Evolutionary conservation across 2,797 vertebrate genomes (phyloP).

Genomic region (Fringilla coelebs): DNA sequence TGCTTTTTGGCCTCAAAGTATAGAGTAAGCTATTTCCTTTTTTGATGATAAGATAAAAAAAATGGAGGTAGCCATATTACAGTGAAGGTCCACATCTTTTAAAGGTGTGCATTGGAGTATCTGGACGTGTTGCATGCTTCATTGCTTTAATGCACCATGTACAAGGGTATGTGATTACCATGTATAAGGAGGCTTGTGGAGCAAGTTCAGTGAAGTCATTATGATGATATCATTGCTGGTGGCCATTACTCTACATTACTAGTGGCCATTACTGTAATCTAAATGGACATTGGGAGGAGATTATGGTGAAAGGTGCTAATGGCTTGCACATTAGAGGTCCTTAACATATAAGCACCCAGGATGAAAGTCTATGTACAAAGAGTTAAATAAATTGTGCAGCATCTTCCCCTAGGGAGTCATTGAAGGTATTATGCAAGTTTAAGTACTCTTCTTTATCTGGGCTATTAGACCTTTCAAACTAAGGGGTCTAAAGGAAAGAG

Average conservation of each 20-base stretch:
- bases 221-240: constrained; percentile 66
- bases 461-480: constrained; percentile 59
- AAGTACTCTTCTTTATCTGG: constrained; percentile 61
- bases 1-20: neutral
- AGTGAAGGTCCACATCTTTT: neutral
- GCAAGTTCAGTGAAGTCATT: constrained; percentile 54
- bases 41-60: neutral
- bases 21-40: neutral
- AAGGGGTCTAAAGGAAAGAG: constrained; percentile 44
- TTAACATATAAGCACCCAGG: constrained; percentile 60
- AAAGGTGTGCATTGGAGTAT: neutral
- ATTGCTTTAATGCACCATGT: neutral
- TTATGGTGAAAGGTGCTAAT: constrained; percentile 71
- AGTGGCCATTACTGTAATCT: constrained; percentile 64
- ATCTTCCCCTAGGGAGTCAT: constrained; percentile 43
- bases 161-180: neutral
- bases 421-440: constrained; percentile 63
- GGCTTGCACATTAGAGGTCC: constrained; percentile 56
- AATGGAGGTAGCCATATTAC: neutral
- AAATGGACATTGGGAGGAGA: constrained; percentile 68
- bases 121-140: neutral
- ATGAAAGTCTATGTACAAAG: constrained; percentile 58
- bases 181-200: neutral
- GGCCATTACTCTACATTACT: constrained; percentile 55
- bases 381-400: constrained; percentile 63